Evolutionary conservation across 2,797 vertebrate genomes (phyloP), one percentile per base, ranked within the genome.

Genomic region (Tangara arthus): DNA sequence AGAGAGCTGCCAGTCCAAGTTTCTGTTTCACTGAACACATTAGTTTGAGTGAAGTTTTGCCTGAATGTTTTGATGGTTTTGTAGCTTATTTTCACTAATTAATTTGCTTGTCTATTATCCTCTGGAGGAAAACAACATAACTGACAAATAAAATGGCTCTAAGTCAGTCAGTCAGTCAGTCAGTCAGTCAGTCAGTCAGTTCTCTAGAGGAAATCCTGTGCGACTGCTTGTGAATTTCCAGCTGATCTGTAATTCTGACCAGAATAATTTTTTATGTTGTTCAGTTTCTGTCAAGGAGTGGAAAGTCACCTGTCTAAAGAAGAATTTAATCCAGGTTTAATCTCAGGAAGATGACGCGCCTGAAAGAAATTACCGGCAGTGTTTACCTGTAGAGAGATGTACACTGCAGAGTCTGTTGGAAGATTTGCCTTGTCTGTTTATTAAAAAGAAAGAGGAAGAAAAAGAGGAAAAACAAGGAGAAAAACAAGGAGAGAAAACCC

Each of bases 61-160:
- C 87, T 95, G 85, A 90, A 85, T 89, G 86, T 93, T 96, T 96
- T 96, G 95, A 97, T 95, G 93, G 87, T 13, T 73, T 95, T 97
- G 47, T 86, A 95, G 84, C 92, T 82, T 90, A 91, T 95, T 96
- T 96, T 96, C 87, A 92, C 94, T 89, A 95, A 93, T 95, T 70
- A 94, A 96, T 96, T 84, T 97, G 80, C 95, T 91, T 83, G 89
- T 90, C 69, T 77, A 69, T 89, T 94, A 96, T 93, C 86, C 90
- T 96, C 90, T 78, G 42, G 82, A 89, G 89, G 81, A 77, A 72
- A 88, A 90, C 89, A 96, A 90, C 71, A 34, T 92, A 95, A 94
- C 24, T 94, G 93, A 82, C 82, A 96, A 96, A 93, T 94, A 96
- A 95, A 95, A 88, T 79, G 61, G 37, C 56, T 61, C 56, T 70